Percentiles rank a stretch among this genome's conserved stretches.
phyloP scores from a whole-genome alignment of 2,113 vertebrate species.

The Atherinomorus stipes region DNA sequence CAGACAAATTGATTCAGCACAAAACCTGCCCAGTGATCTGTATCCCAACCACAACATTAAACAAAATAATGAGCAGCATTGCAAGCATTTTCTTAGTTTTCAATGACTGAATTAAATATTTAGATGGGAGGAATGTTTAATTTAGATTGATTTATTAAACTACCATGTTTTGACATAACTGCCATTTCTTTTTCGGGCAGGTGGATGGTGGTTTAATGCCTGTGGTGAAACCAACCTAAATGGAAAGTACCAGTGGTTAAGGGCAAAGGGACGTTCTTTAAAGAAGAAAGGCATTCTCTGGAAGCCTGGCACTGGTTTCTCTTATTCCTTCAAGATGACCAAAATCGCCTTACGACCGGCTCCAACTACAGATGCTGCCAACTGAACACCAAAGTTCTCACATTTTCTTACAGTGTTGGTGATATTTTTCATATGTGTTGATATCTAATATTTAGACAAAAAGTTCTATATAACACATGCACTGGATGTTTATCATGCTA shows the following conservation, averaged over 20 bases:
- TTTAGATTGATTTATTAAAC: not conserved
- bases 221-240: constrained; percentile 92
- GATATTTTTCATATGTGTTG: constrained; percentile 3
- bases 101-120: not conserved
- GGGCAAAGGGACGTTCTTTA: constrained; percentile 81
- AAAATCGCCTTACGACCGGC: constrained; percentile 80
- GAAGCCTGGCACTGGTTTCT: constrained; percentile 86
- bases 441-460: constrained; percentile 5
- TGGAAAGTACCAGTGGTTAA: constrained; percentile 85
- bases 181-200: constrained; percentile 70
- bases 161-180: not conserved
- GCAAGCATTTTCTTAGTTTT: not conserved
- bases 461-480: not conserved
- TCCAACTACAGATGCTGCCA: constrained; percentile 12
- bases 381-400: constrained; percentile 45
- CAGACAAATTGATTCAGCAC: not conserved
- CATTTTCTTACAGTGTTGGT: not conserved
- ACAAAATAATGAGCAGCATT: not conserved
- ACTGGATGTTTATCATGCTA: not conserved
- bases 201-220: constrained; percentile 92
- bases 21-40: not conserved
- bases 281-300: constrained; percentile 89
- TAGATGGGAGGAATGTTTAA: not conserved
- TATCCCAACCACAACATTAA: not conserved
- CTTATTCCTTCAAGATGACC: constrained; percentile 88